Evolutionary conservation across 2,888 invertebrate genomes (phyloP), one percentile per base, ranked within the genome.

Genomic region (Epirrhoe tristata): DNA sequence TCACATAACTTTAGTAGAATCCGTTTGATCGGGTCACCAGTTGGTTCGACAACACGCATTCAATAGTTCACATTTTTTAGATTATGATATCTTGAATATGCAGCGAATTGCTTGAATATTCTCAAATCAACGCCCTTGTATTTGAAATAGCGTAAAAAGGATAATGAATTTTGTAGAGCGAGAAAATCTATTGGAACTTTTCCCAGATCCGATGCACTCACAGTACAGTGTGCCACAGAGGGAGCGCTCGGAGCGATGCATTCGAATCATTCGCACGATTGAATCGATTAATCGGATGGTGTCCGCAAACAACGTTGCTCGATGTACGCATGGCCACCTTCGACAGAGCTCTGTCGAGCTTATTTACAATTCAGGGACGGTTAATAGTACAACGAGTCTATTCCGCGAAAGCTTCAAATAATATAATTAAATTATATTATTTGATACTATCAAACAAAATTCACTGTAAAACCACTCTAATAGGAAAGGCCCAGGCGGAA

Each of bases 281-380:
- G 83, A 81, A 84, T 84, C 84, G 85, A 87, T 88, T 87, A 87
- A 88, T 87, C 83, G 81, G 81, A 74, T 80, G 76, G 79, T 80
- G 83, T 83, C 81, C 75, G 79, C 86, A 84, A 84, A 87, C 84
- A 83, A 77, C 73, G 77, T 67, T 77, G 74, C 72, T 73, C 73
- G 66, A 62, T 54, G 68, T 75, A 81, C 81, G 84, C 83, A 81
- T 82, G 84, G 72, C 67, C 80, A 80, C 80, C 78, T 78, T 67
- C 72, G 39, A 48, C 24, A 62, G 63, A 56, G 61, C 64, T 63
- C 58, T 6, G 56, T 61, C 52, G 17, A 58, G 52, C 62, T 60
- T 70, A 69, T 73, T 71, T 71, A 65, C 67, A 57, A 67, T 69
- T 64, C 57, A 63, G 61, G 54, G 55, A 67, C 31, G 57, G 7